These are phyloP conservation scores for Epinephelus moara DNA, from an alignment of 2,113 vertebrate genomes.

Conservation along the genomic window DNA sequence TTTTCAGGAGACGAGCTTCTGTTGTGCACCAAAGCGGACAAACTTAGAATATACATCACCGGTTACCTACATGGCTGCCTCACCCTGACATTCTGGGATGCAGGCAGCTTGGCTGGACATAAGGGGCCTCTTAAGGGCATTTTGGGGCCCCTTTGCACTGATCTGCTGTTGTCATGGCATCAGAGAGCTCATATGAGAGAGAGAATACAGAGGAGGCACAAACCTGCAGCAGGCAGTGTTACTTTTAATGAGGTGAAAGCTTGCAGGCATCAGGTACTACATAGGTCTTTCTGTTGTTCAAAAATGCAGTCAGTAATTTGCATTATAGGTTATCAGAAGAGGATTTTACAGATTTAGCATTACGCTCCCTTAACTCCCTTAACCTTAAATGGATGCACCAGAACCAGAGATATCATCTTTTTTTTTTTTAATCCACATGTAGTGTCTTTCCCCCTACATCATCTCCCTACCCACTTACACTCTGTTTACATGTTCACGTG, in stretches of 20 bases:
- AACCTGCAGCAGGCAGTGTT: background rate
- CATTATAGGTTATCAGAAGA: background rate
- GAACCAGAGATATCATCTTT: no score
- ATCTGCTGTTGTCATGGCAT: constrained; percentile 5
- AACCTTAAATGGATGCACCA: no score
- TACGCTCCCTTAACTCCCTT: background rate
- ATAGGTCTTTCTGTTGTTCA: background rate
- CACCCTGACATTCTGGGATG: constrained; percentile 9
- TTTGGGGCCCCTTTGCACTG: background rate
- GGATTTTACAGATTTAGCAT: background rate
- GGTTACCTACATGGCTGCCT: constrained; percentile 7
- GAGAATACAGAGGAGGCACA: background rate
- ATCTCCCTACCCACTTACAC: no score
- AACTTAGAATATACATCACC: background rate
- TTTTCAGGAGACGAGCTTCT: background rate
- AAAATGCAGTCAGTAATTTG: background rate
- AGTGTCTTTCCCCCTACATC: no score
- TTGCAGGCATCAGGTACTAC: background rate
- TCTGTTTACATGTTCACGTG: no score
- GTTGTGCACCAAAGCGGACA: background rate
- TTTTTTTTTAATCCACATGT: no score
- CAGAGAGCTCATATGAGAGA: background rate
- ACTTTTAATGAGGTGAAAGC: background rate
- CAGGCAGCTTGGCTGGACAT: background rate
- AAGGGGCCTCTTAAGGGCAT: constrained; percentile 8